phyloP scores from a whole-genome alignment of 23 tunicate species.

The Aplidium turbinatum region DNA sequence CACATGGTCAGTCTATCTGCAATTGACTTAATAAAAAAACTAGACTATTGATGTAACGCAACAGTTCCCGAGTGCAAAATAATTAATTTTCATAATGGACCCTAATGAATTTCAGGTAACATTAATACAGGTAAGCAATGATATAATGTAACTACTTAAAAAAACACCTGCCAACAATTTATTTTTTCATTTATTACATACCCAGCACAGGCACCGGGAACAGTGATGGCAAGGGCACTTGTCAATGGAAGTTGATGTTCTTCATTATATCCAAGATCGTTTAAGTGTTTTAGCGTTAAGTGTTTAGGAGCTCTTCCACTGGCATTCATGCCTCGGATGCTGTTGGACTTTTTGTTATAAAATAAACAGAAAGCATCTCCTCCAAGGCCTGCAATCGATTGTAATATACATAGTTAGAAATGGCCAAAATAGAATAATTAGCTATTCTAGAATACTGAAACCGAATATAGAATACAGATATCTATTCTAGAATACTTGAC shows the following conservation, averaged over 20 bases:
- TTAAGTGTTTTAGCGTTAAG: conserved; percentile 49
- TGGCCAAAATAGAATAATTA: too few relatives aligned
- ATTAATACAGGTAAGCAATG: too few relatives aligned
- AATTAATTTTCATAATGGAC: too few relatives aligned
- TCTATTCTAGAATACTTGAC: too few relatives aligned
- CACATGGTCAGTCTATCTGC: too few relatives aligned
- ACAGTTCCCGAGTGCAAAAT: too few relatives aligned
- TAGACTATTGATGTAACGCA: too few relatives aligned
- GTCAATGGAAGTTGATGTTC: conserved; percentile 23
- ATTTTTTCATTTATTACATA: neutral
- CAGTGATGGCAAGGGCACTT: conserved; percentile 58
- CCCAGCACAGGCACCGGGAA: conserved; percentile 90
- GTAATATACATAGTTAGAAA: too few relatives aligned
- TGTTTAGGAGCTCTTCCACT: conserved; percentile 78
- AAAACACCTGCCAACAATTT: neutral
- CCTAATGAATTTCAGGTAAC: too few relatives aligned
- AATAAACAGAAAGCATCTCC: conserved; percentile 85
- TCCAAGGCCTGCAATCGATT: conserved; percentile 55
- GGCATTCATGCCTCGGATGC: conserved; percentile 63
- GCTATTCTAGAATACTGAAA: too few relatives aligned
- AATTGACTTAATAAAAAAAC: too few relatives aligned
- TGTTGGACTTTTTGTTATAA: conserved; percentile 40
- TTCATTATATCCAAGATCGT: conserved; percentile 33
- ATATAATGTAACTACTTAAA: neutral
- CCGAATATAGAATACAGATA: too few relatives aligned